phyloP scores from a whole-genome alignment of 2,797 vertebrate species.

The Halcyon smyrnensis region DNA sequence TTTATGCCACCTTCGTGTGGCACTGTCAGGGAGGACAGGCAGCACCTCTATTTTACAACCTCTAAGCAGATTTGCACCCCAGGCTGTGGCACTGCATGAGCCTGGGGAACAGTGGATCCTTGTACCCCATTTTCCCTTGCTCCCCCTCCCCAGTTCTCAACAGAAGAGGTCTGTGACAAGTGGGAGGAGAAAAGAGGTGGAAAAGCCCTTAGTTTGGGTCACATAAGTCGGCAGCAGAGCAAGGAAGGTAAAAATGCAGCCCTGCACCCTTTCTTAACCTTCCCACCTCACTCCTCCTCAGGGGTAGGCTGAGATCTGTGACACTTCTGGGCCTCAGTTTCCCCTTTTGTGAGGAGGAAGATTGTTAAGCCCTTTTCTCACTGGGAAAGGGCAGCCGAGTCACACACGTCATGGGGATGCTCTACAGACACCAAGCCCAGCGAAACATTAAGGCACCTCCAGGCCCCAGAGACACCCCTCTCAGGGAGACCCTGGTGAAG shows the following conservation, averaged over 20 bases:
- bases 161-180: not conserved
- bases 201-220: not conserved
- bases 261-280: rapidly evolving
- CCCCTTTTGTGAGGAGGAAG: not conserved
- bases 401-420: not conserved
- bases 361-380: not conserved
- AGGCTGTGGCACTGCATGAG: not conserved
- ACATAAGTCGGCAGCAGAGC: not conserved
- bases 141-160: too few relatives aligned
- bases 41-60: not conserved
- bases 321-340: not conserved
- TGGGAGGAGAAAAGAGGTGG: not conserved
- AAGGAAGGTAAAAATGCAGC: not conserved
- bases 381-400: rapidly evolving
- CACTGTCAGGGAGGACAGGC: not conserved
- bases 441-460: rapidly evolving
- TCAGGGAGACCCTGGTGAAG: rapidly evolving
- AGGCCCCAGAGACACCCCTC: not conserved
- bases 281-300: too few relatives aligned
- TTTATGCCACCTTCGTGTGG: rapidly evolving
- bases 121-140: rapidly evolving
- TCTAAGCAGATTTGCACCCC: not conserved
- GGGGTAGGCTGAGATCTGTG: rapidly evolving
- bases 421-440: not conserved
- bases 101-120: not conserved